Conservation (phyloP, 2,113 vertebrate species). For the rabbit (Oryctolagus cuniculus) region mOryCun1.1 NC_091442.1:78245501-78246000, state of each 20-base stretch:
- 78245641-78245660: conserved; percentile 7
- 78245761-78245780: background rate
- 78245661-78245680: background rate
- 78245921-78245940: conserved; percentile 39
- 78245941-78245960: background rate
- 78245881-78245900: background rate
- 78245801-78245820: conserved; percentile 20
- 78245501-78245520: background rate
- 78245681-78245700: background rate
- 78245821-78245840: background rate
- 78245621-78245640: background rate
- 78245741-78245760: background rate
- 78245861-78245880: background rate
- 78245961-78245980: background rate
- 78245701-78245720: conserved; percentile 43
- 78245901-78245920: conserved; percentile 23
- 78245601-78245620: conserved; percentile 33
- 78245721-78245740: background rate
- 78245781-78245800: background rate
- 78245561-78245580: conserved; percentile 2
- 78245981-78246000: background rate
- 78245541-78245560: conserved; percentile 52
- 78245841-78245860: background rate
- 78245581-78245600: conserved; percentile 57
- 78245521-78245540: background rate